Evolutionary conservation across 2,797 vertebrate genomes (phyloP).

Genomic region (Lithobates pipiens): DNA sequence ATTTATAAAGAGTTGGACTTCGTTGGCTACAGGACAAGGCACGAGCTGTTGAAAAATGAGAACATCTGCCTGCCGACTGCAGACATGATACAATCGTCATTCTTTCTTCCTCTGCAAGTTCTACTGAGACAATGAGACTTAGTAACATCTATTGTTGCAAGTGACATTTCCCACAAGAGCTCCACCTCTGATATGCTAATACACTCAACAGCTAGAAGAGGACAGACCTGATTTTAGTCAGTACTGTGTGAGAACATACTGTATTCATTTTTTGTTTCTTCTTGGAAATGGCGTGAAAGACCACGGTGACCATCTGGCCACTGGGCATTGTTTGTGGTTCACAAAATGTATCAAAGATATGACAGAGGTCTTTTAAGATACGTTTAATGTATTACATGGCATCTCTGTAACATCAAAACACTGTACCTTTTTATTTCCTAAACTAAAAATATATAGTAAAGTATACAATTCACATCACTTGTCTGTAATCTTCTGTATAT

Average conservation of each 20-base stretch:
- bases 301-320: slow-evolving; percentile 40
- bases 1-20: slow-evolving; percentile 22
- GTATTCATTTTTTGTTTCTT: not conserved
- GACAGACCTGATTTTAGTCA: slow-evolving; percentile 17
- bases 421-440: too few species aligned
- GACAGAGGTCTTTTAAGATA: not conserved
- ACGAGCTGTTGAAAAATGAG: slow-evolving; percentile 12
- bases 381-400: not conserved
- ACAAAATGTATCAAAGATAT: too few species aligned
- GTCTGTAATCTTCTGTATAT: too few species aligned
- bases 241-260: slow-evolving; percentile 20
- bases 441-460: too few species aligned
- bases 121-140: slow-evolving; percentile 37
- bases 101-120: slow-evolving; percentile 45
- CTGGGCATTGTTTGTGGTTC: slow-evolving; percentile 11
- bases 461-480: too few species aligned
- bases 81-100: slow-evolving; percentile 40
- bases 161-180: slow-evolving; percentile 56
- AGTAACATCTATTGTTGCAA: slow-evolving; percentile 42
- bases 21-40: slow-evolving; percentile 5
- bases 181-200: slow-evolving; percentile 58
- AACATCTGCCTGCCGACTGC: slow-evolving; percentile 48
- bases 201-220: slow-evolving; percentile 25
- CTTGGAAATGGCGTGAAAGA: slow-evolving; percentile 10
- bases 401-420: not conserved